These are phyloP conservation scores for Eurypyga helias DNA, from an alignment of 2,113 vertebrate genomes.

Conservation along the genomic window DNA sequence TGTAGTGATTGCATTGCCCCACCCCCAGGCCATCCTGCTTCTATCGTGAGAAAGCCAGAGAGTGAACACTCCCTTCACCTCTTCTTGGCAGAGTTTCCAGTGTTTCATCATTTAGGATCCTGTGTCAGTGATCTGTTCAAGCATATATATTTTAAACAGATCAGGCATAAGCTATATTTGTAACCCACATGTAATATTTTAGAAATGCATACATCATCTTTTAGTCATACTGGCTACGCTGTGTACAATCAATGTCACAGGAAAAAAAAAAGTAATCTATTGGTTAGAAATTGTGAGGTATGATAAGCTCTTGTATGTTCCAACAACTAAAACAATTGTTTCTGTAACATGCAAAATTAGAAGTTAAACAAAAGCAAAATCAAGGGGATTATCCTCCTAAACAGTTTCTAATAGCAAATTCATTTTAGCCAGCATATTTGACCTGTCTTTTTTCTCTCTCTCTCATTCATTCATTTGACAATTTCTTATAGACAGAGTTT, in stretches of 20 bases:
- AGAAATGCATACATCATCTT: background rate
- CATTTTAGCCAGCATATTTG: background rate
- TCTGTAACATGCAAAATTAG: background rate
- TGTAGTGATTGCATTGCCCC: background rate
- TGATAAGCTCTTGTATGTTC: background rate
- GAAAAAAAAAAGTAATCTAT: background rate
- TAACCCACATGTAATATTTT: background rate
- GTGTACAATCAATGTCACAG: background rate
- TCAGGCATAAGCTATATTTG: background rate
- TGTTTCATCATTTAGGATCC: slow-evolving; percentile 24
- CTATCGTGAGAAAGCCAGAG: background rate
- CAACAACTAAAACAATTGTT: background rate
- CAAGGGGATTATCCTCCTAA: background rate
- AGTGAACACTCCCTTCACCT: background rate
- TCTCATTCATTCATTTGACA: background rate
- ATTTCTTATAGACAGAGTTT: background rate
- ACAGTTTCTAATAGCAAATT: background rate
- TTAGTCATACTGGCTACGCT: background rate
- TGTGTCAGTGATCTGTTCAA: slow-evolving; percentile 18
- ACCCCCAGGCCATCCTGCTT: background rate
- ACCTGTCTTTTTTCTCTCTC: background rate
- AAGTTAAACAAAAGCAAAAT: background rate
- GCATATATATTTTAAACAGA: slow-evolving; percentile 22
- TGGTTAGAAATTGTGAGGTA: background rate
- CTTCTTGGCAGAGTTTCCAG: slow-evolving; percentile 1